A percentile compares a stretch with the other conserved stretches of the same genome.
phyloP scores from a whole-genome alignment of 2,113 vertebrate species.

The Clinocottus analis region DNA sequence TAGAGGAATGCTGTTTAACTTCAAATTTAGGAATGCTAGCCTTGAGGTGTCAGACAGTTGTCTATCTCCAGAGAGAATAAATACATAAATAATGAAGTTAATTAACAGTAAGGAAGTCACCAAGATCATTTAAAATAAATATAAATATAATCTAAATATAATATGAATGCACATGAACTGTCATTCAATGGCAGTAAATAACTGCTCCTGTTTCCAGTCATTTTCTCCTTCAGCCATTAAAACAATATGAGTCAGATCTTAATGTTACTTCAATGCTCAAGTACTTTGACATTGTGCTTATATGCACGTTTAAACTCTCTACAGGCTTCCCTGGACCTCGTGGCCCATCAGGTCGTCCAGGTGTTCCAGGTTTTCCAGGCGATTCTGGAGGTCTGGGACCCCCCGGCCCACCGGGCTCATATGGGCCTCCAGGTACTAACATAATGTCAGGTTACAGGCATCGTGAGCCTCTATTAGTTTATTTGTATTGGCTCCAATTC shows the following conservation, averaged over 20 bases:
- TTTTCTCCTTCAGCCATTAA: neutral
- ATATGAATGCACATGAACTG: neutral
- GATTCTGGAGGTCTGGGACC: slow-evolving; percentile 49
- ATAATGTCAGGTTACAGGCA: neutral
- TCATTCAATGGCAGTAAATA: neutral
- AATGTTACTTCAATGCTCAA: neutral
- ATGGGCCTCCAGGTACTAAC: slow-evolving; percentile 58
- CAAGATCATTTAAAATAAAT: neutral
- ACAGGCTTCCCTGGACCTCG: slow-evolving; percentile 49
- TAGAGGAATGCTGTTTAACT: neutral
- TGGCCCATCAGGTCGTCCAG: slow-evolving; percentile 52
- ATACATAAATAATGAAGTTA: neutral
- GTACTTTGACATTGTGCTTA: neutral
- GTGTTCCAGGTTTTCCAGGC: slow-evolving; percentile 55
- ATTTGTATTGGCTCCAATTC: neutral
- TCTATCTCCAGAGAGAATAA: neutral
- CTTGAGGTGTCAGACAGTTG: neutral
- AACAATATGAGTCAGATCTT: neutral
- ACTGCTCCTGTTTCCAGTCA: neutral
- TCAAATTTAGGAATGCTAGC: neutral
- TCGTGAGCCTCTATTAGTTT: neutral
- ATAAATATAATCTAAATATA: neutral
- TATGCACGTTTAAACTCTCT: neutral
- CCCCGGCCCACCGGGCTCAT: slow-evolving; percentile 47
- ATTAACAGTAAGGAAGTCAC: neutral